These are phyloP conservation scores for Montipora capricornis DNA, from an alignment of 64 coral and sea anemone genomes.

Conservation along the genomic window DNA sequence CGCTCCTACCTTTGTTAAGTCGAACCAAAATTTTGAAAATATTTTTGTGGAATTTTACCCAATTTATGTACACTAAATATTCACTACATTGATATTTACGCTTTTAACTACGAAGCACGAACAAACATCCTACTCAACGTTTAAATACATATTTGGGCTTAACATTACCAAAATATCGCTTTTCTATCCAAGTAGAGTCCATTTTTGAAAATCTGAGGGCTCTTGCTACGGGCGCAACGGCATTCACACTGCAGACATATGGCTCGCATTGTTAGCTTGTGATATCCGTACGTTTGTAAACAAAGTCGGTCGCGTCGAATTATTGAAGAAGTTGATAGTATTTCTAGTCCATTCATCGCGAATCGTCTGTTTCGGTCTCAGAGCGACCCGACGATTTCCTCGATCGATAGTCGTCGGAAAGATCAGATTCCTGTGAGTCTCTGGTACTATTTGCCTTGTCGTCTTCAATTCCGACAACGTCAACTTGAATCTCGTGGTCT, in stretches of 20 bases:
- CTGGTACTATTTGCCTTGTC: slow-evolving; percentile 13
- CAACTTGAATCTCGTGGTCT: slow-evolving; percentile 70
- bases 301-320: slow-evolving; percentile 28
- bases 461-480: slow-evolving; percentile 73
- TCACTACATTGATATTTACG: slow-evolving; percentile 45
- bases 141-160: background rate
- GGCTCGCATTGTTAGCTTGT: background rate
- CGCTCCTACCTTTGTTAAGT: background rate
- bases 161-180: slow-evolving; percentile 49
- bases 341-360: slow-evolving; percentile 51
- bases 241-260: background rate
- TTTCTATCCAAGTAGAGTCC: slow-evolving; percentile 44
- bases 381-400: slow-evolving; percentile 49
- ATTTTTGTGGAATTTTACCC: slow-evolving; percentile 13
- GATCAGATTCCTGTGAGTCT: slow-evolving; percentile 49
- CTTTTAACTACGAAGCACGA: background rate
- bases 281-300: slow-evolving; percentile 51
- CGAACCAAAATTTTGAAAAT: slow-evolving; percentile 20
- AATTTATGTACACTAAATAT: slow-evolving; percentile 32
- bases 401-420: slow-evolving; percentile 53
- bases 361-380: slow-evolving; percentile 62
- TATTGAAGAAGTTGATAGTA: slow-evolving; percentile 6
- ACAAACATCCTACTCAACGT: background rate
- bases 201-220: slow-evolving; percentile 7
- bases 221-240: background rate